Evolutionary conservation across 2,888 invertebrate genomes (phyloP).

Genomic region (Sialis lutaria): DNA sequence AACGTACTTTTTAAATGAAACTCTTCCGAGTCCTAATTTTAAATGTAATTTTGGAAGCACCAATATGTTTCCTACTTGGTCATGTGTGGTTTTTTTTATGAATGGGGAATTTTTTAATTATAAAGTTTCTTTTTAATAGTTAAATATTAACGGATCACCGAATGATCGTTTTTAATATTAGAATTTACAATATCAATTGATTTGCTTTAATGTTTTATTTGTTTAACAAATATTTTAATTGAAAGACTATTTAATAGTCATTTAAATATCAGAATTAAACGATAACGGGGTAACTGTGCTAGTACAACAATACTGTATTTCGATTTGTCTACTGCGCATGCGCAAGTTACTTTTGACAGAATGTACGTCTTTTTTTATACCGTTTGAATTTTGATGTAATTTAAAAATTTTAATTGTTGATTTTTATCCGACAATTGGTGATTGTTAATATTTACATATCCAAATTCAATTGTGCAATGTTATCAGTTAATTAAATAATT

Average conservation of each 20-base stretch:
- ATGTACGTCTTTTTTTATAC: too few relatives aligned
- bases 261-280: neutral
- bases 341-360: too few relatives aligned
- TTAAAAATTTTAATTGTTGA: too few relatives aligned
- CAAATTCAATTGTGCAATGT: too few relatives aligned
- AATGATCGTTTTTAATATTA: neutral
- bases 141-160: neutral
- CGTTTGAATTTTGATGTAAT: too few relatives aligned
- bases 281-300: too few relatives aligned
- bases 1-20: too few relatives aligned
- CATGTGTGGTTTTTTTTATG: neutral
- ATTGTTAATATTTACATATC: too few relatives aligned
- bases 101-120: neutral
- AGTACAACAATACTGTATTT: too few relatives aligned
- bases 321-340: too few relatives aligned
- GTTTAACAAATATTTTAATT: slow-evolving; percentile 5
- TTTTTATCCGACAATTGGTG: too few relatives aligned
- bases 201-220: slow-evolving; percentile 1
- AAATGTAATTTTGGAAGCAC: slow-evolving; percentile 2
- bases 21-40: neutral
- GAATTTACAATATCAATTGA: neutral
- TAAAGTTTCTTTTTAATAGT: neutral
- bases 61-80: slow-evolving; percentile 3
- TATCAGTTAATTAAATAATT: too few relatives aligned
- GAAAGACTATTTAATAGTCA: slow-evolving; percentile 5